phyloP scores from a whole-genome alignment of 2,888 invertebrate genomes.

The Dynastes hyllus region DNA sequence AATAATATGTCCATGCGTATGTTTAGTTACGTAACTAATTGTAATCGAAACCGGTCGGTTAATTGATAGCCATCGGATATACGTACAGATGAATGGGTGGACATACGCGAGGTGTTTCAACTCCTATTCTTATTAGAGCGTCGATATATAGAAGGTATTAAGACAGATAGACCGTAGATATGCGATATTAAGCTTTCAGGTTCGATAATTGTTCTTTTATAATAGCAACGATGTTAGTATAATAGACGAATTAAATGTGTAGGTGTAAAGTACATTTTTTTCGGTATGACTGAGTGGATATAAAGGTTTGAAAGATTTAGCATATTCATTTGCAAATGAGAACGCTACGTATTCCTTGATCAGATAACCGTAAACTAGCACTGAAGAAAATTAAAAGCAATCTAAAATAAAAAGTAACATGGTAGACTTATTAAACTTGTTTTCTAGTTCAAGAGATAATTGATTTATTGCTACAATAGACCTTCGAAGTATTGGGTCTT shows the following conservation, averaged over 20 bases:
- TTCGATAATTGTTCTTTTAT: slow-evolving; percentile 1
- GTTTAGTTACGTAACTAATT: slow-evolving; percentile 42
- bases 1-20: slow-evolving; percentile 19
- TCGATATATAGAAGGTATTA: neutral
- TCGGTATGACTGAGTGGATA: too few relatives aligned
- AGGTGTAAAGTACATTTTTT: neutral
- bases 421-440: too few relatives aligned
- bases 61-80: slow-evolving; percentile 43
- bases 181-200: neutral
- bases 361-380: too few relatives aligned
- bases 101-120: slow-evolving; percentile 36
- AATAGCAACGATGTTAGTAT: neutral
- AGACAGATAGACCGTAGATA: neutral
- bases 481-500: too few relatives aligned
- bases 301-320: too few relatives aligned
- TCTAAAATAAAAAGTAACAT: too few relatives aligned
- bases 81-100: slow-evolving; percentile 33
- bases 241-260: slow-evolving; percentile 2
- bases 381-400: too few relatives aligned
- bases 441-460: too few relatives aligned
- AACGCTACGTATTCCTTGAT: too few relatives aligned
- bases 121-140: slow-evolving; percentile 19
- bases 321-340: too few relatives aligned
- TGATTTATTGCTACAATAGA: too few relatives aligned
- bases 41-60: slow-evolving; percentile 40